Conservation (phyloP, 2,113 vertebrate species). For the Xiphorhynchus elegans region DNA sequence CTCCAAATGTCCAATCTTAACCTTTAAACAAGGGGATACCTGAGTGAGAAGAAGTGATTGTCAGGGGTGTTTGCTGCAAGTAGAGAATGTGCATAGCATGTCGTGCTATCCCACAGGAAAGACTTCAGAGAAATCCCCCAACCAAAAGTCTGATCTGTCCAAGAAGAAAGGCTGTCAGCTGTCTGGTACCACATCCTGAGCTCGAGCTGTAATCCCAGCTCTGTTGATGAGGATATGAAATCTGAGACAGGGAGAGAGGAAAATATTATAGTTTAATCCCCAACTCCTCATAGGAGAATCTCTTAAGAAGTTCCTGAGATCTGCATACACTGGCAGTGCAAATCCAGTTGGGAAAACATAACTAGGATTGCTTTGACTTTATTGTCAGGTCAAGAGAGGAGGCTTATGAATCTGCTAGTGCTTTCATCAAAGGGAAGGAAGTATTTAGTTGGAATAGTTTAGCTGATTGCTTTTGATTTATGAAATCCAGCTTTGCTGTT, state of each 20-base stretch:
- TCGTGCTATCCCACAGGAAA: background rate
- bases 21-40: background rate
- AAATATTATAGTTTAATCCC: background rate
- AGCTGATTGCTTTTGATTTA: constrained; percentile 8
- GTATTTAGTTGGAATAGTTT: background rate
- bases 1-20: background rate
- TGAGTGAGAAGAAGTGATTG: background rate
- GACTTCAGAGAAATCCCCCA: background rate
- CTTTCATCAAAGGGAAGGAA: background rate
- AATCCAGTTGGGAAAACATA: background rate
- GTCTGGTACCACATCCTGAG: background rate
- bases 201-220: background rate
- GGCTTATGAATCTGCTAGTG: background rate
- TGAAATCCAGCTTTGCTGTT: constrained; percentile 1
- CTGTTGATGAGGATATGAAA: background rate
- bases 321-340: background rate
- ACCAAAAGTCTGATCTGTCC: background rate
- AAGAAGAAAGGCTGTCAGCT: background rate
- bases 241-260: background rate
- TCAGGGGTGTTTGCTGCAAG: background rate
- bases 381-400: background rate
- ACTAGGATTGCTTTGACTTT: background rate
- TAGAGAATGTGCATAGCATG: accelerated
- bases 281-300: background rate
- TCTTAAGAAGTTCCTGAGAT: background rate